Percentiles rank a stretch among this genome's conserved stretches.
phyloP scores from a whole-genome alignment of 2,888 invertebrate genomes.

The Conchocele bisecta region DNA sequence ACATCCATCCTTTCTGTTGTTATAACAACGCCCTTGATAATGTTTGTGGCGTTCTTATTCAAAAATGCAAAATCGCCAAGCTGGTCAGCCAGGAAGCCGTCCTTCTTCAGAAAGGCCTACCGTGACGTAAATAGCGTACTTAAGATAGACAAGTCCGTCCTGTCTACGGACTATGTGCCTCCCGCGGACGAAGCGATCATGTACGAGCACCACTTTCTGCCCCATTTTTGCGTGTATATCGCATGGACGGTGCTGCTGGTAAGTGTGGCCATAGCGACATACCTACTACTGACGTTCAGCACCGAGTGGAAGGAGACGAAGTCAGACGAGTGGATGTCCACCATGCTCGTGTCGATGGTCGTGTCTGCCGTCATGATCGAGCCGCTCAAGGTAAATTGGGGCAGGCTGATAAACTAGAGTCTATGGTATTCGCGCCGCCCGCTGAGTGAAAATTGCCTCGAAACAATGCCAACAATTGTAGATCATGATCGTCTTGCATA shows the following conservation, averaged over 20 bases:
- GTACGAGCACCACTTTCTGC: constrained; percentile 47
- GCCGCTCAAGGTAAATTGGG: constrained; percentile 78
- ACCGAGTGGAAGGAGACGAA: constrained; percentile 80
- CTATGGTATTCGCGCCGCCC: too few species aligned
- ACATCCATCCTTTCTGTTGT: constrained; percentile 66
- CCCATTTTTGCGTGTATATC: constrained; percentile 61
- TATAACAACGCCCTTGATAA: constrained; percentile 77
- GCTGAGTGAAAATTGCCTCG: too few species aligned
- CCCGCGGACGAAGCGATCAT: constrained; percentile 39
- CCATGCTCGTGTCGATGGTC: constrained; percentile 76
- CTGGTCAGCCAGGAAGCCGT: constrained; percentile 15
- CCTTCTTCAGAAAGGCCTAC: constrained; percentile 25
- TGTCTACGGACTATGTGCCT: constrained; percentile 23
- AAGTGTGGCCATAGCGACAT: constrained; percentile 73
- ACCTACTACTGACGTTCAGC: constrained; percentile 81
- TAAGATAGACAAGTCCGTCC: constrained; percentile 36
- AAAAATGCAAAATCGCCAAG: constrained; percentile 52
- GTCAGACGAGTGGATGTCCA: constrained; percentile 81
- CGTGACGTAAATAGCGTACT: constrained; percentile 31
- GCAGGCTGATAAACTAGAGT: too few species aligned
- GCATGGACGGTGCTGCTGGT: constrained; percentile 78
- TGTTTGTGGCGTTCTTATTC: constrained; percentile 74
- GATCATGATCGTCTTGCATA: too few species aligned
- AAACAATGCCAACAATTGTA: too few species aligned
- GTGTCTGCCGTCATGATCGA: constrained; percentile 77